These are phyloP conservation scores for Knipowitschia caucasica DNA, from an alignment of 2,797 vertebrate genomes.

Conservation along the genomic window DNA sequence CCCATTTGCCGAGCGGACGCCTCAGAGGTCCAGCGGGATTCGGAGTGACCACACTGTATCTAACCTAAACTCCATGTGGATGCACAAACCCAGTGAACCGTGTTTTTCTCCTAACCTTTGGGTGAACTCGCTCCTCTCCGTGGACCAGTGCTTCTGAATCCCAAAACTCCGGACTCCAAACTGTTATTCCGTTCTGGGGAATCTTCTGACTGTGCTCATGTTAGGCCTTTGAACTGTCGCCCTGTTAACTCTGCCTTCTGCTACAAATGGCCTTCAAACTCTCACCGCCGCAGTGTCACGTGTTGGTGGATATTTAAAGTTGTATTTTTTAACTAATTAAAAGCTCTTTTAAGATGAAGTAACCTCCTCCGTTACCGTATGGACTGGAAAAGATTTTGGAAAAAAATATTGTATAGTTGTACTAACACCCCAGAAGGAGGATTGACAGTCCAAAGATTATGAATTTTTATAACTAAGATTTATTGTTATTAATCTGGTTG, in stretches of 20 bases:
- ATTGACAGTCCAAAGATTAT: slow-evolving; percentile 67
- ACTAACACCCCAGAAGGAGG: slow-evolving; percentile 39
- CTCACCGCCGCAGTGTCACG: slow-evolving; percentile 35
- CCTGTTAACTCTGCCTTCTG: slow-evolving; percentile 42
- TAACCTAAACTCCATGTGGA: slow-evolving; percentile 26
- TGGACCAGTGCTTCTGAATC: slow-evolving; percentile 45
- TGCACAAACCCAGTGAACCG: slow-evolving; percentile 44
- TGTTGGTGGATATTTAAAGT: slow-evolving; percentile 59
- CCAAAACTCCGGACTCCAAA: slow-evolving; percentile 22
- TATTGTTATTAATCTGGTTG: slow-evolving; percentile 31
- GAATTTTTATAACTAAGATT: slow-evolving; percentile 21
- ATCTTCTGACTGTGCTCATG: slow-evolving; percentile 37
- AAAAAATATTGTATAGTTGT: slow-evolving; percentile 31
- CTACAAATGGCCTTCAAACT: slow-evolving; percentile 56
- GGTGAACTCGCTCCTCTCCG: slow-evolving; percentile 20
- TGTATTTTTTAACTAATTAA: slow-evolving; percentile 46
- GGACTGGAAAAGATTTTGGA: slow-evolving; percentile 18
- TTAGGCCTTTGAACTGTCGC: slow-evolving; percentile 31
- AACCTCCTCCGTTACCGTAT: slow-evolving; percentile 12
- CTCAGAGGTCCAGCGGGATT: slow-evolving; percentile 94
- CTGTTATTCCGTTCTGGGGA: slow-evolving; percentile 22
- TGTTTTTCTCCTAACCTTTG: slow-evolving; percentile 12
- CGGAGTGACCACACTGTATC: slow-evolving; percentile 76
- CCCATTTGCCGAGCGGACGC: slow-evolving; percentile 96
- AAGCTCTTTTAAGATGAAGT: slow-evolving; percentile 21